Percentiles rank a stretch among this genome's conserved stretches.
Evolutionary conservation across 1,140 invertebrate genomes (phyloP).

Genomic region (Uloborus diversus): DNA sequence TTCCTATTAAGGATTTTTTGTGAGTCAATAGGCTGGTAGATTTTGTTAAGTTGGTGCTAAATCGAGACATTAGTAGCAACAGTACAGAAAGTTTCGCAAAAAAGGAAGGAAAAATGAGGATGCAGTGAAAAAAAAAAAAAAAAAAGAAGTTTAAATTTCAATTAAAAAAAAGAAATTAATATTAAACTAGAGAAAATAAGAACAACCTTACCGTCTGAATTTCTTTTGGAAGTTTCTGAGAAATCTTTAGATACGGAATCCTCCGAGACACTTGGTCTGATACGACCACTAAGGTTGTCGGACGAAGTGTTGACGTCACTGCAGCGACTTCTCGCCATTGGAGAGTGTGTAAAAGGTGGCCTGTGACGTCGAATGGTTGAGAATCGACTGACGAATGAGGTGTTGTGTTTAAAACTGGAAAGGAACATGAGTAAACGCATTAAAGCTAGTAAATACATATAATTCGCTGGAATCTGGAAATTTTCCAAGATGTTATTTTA

Average conservation of each 20-base stretch:
- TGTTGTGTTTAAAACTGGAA: slow-evolving; percentile 85
- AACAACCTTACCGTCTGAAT: slow-evolving; percentile 74
- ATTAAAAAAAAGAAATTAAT: no score
- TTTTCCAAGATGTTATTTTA: no score
- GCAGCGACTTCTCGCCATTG: slow-evolving; percentile 58
- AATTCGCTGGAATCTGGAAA: no score
- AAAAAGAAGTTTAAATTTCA: no score
- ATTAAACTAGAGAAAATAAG: no score
- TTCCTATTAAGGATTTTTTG: no score
- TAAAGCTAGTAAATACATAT: neutral
- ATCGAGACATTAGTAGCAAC: no score
- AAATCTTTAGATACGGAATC: slow-evolving; percentile 74
- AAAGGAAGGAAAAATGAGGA: no score
- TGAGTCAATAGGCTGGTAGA: no score
- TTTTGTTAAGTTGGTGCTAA: no score
- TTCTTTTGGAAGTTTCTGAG: slow-evolving; percentile 78
- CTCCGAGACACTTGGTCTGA: slow-evolving; percentile 65
- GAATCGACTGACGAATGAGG: slow-evolving; percentile 86
- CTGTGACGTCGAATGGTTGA: slow-evolving; percentile 83
- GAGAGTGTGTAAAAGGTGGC: slow-evolving; percentile 70
- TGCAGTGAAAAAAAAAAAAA: no score
- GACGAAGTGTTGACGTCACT: slow-evolving; percentile 46
- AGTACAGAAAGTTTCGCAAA: no score
- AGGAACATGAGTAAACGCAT: neutral
- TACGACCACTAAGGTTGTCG: slow-evolving; percentile 45